Evolutionary conservation across 2,888 invertebrate genomes (phyloP).

Genomic region (Pasiphila rectangulata): DNA sequence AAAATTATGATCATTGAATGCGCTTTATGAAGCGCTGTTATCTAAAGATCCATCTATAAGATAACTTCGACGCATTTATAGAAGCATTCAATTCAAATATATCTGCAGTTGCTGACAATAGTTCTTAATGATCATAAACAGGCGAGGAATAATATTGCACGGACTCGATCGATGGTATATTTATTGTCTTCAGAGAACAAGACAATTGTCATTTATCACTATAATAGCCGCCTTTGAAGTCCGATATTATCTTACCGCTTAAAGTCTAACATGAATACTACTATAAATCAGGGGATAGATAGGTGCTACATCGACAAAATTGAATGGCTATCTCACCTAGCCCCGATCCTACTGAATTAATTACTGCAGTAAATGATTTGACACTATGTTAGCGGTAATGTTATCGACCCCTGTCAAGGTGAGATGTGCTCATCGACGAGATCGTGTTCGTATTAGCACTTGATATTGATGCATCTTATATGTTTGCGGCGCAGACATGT

Average conservation of each 20-base stretch:
- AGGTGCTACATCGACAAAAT: conserved; percentile 47
- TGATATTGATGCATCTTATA: conserved; percentile 49
- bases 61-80: conserved; percentile 59
- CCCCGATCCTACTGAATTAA: conserved; percentile 18
- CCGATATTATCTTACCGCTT: conserved; percentile 69
- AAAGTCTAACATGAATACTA: conserved; percentile 50
- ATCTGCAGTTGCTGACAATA: conserved; percentile 65
- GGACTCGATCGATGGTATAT: conserved; percentile 64
- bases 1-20: conserved; percentile 30
- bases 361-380: conserved; percentile 22
- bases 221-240: conserved; percentile 77
- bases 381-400: conserved; percentile 46
- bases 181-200: conserved; percentile 73
- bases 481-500: conserved; percentile 35
- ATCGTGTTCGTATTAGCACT: conserved; percentile 54
- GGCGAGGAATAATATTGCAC: conserved; percentile 73
- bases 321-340: conserved; percentile 40
- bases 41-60: conserved; percentile 64
- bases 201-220: conserved; percentile 78
- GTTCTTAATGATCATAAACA: conserved; percentile 73
- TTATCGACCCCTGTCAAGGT: conserved; percentile 63
- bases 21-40: conserved; percentile 57
- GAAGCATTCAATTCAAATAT: conserved; percentile 77
- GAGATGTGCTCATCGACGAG: conserved; percentile 56
- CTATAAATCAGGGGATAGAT: conserved; percentile 55